Base-by-base conservation (phyloP, 2,888 invertebrate species). In the Anarsia innoxiella region DNA sequence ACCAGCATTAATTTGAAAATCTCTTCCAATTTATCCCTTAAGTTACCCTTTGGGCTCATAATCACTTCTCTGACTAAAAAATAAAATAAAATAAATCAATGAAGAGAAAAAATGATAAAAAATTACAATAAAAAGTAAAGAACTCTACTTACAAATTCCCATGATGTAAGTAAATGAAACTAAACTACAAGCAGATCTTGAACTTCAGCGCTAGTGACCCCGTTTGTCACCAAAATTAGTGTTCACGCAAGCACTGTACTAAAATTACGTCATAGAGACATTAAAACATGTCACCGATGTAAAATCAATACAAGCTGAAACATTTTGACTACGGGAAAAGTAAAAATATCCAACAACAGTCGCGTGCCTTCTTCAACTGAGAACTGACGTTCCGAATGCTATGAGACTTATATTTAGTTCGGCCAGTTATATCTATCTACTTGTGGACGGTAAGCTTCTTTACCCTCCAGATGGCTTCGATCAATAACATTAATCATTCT, bases 1-100 rank as follows among this genome's bases (percentile, higher is more conserved):
- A 92, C 84, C 56, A 94, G 87, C 93, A 94, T 93, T 56, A 92
- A 85, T 71, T 93, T 93, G 58, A 93, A 87, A 46, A 94, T 86
- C 63, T 93, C 93, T 68, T 94, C 93, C 57, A 94, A 79, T 59
- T 90, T 90, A 48, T 88, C 86, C 41, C 82, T 67, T 35, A 84
- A 56, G 55, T 65, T 77, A 26, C 76, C 83, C 39, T 72, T 76
- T 10, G 73, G 66, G 49, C 62, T 66, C 55, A 46, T 65, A 38
- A 77, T 57, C 45, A 75, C 59, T 42, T 75, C 68, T 61, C 54
- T 72, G 45, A 84, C 83, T 83, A 80, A 57, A 77, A 74, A 45
- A 53, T 51, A 58, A 60, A 52, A 46, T 51, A 43, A 30, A 41
- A 42, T 42, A 41, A 42, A 40, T 27, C 23, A 26, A 36, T 39